Conservation (phyloP, 2,888 invertebrate genomes). For the Eurytoma adleriae region DNA sequence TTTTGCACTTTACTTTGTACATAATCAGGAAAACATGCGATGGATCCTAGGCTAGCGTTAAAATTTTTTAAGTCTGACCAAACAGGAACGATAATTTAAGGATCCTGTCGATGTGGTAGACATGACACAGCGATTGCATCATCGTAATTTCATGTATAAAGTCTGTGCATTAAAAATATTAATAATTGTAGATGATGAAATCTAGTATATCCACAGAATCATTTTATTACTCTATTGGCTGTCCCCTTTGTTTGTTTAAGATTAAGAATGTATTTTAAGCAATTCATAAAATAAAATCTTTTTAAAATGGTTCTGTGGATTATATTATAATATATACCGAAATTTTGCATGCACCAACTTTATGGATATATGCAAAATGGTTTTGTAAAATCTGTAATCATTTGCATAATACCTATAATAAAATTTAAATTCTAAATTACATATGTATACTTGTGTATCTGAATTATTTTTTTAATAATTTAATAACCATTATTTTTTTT, state of each 20-base stretch:
- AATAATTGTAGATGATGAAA: slow-evolving; percentile 11
- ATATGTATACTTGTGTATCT: background rate
- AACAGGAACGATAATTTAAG: slow-evolving; percentile 25
- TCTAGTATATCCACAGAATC: slow-evolving; percentile 37
- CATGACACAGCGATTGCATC: slow-evolving; percentile 26
- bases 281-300: background rate
- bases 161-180: slow-evolving; percentile 38
- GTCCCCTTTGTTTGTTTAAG: too few species aligned
- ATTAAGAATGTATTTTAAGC: too few species aligned
- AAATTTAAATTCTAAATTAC: slow-evolving; percentile 55
- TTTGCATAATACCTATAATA: slow-evolving; percentile 49
- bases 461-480: slow-evolving; percentile 8
- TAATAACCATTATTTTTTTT: slow-evolving; percentile 26
- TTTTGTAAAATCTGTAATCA: slow-evolving; percentile 58
- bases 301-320: slow-evolving; percentile 40
- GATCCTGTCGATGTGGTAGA: slow-evolving; percentile 13
- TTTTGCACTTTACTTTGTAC: slow-evolving; percentile 56
- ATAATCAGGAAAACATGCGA: slow-evolving; percentile 47
- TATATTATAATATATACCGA: slow-evolving; percentile 18
- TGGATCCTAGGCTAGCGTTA: slow-evolving; percentile 32
- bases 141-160: slow-evolving; percentile 40
- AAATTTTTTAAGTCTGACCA: slow-evolving; percentile 45
- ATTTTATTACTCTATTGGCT: slow-evolving; percentile 9
- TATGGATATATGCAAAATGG: slow-evolving; percentile 43
- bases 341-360: slow-evolving; percentile 32